Conservation (phyloP, 2,888 invertebrate species). For the Anticlea derivata region DNA sequence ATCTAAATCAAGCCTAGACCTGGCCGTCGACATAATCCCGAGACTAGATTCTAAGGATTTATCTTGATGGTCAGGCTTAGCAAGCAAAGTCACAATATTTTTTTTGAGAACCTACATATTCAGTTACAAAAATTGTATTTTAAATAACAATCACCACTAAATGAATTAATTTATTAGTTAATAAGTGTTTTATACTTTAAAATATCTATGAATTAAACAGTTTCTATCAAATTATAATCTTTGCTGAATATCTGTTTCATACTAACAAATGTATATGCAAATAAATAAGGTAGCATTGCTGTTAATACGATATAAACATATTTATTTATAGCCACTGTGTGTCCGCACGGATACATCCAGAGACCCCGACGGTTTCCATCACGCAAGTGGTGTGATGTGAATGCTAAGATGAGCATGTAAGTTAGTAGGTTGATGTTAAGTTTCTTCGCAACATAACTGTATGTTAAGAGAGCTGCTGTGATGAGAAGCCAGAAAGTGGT, state of each 20-base stretch:
- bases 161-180: not conserved
- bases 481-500: slow-evolving; percentile 60
- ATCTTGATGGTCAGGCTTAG: too few relatives aligned
- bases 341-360: slow-evolving; percentile 68
- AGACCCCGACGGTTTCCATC: slow-evolving; percentile 67
- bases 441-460: slow-evolving; percentile 54
- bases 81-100: too few relatives aligned
- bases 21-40: too few relatives aligned
- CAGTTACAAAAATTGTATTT: too few relatives aligned
- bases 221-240: slow-evolving; percentile 34
- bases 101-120: too few relatives aligned
- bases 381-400: slow-evolving; percentile 63
- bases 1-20: not conserved
- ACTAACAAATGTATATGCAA: slow-evolving; percentile 46
- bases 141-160: not conserved
- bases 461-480: slow-evolving; percentile 44
- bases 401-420: slow-evolving; percentile 64
- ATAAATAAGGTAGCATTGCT: slow-evolving; percentile 53
- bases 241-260: slow-evolving; percentile 43
- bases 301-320: slow-evolving; percentile 54
- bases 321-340: slow-evolving; percentile 55
- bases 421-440: slow-evolving; percentile 53
- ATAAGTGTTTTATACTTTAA: not conserved
- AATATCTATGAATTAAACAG: slow-evolving; percentile 86
- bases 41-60: too few relatives aligned